Evolutionary conservation across 2,888 invertebrate genomes (phyloP).

Genomic region (Liopterus haemorrhoidalis): DNA sequence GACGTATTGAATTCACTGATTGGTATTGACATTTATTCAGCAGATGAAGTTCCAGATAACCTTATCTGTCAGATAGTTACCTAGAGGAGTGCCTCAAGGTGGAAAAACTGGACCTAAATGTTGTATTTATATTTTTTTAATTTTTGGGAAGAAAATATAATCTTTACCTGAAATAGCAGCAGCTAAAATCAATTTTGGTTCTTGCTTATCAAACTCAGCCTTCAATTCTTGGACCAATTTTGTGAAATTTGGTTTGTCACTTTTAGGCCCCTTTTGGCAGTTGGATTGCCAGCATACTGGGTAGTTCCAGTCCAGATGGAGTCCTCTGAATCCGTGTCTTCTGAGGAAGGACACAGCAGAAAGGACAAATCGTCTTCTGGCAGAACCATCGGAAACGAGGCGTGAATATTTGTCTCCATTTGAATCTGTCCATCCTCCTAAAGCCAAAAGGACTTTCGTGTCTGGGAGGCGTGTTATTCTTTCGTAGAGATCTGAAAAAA

Average conservation of each 20-base stretch:
- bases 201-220: slow-evolving; percentile 55
- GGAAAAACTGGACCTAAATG: too few relatives aligned
- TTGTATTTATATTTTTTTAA: too few relatives aligned
- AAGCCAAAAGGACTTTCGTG: slow-evolving; percentile 64
- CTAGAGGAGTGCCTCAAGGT: too few relatives aligned
- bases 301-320: slow-evolving; percentile 93
- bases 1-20: too few relatives aligned
- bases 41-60: too few relatives aligned
- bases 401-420: slow-evolving; percentile 81
- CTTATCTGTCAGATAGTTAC: too few relatives aligned
- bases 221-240: slow-evolving; percentile 67
- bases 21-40: too few relatives aligned
- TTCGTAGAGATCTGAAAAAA: slow-evolving; percentile 65
- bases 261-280: slow-evolving; percentile 71
- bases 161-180: slow-evolving; percentile 78
- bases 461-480: slow-evolving; percentile 65
- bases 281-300: slow-evolving; percentile 91
- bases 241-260: slow-evolving; percentile 72
- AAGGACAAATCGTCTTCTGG: slow-evolving; percentile 64
- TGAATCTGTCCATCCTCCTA: slow-evolving; percentile 96
- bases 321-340: slow-evolving; percentile 73
- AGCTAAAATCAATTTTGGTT: slow-evolving; percentile 66
- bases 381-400: slow-evolving; percentile 61
- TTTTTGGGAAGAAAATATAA: too few relatives aligned
- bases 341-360: slow-evolving; percentile 65